phyloP scores from a whole-genome alignment of 2,888 invertebrate genomes.

The Dynastes maya region DNA sequence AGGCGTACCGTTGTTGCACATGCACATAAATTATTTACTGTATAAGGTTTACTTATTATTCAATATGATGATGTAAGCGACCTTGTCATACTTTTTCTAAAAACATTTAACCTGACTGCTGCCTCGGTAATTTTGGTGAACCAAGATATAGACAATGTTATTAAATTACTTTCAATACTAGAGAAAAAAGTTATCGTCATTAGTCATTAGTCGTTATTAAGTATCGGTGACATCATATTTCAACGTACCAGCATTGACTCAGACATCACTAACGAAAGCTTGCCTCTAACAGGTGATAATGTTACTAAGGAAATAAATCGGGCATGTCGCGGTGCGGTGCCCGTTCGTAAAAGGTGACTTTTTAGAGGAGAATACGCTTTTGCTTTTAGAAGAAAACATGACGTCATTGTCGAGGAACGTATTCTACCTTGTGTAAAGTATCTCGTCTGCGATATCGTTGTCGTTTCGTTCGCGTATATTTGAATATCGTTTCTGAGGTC shows the following conservation, averaged over 20 bases:
- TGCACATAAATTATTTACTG: constrained; percentile 38
- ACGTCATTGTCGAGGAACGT: constrained; percentile 40
- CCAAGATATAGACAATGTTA: background rate
- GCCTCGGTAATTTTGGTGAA: background rate
- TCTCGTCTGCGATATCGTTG: background rate
- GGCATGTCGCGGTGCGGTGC: no score
- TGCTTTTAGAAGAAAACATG: constrained; percentile 16
- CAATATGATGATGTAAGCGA: constrained; percentile 55
- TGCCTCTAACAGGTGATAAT: constrained; percentile 20
- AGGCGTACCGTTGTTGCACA: background rate
- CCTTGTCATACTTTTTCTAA: constrained; percentile 58
- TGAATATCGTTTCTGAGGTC: no score
- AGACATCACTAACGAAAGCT: background rate
- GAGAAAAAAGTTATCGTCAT: background rate
- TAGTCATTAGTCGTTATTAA: background rate
- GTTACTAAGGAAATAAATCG: no score
- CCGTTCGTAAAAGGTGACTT: background rate
- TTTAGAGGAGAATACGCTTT: constrained; percentile 1
- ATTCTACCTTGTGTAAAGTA: constrained; percentile 17
- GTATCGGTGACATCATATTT: constrained; percentile 20
- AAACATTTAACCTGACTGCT: constrained; percentile 26
- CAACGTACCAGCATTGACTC: constrained; percentile 10
- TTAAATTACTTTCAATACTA: background rate
- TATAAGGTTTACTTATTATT: constrained; percentile 54
- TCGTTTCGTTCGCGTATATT: constrained; percentile 28